These are phyloP conservation scores for Coccyzus lansbergi DNA, from an alignment of 2,797 vertebrate genomes.

Conservation along the genomic window DNA sequence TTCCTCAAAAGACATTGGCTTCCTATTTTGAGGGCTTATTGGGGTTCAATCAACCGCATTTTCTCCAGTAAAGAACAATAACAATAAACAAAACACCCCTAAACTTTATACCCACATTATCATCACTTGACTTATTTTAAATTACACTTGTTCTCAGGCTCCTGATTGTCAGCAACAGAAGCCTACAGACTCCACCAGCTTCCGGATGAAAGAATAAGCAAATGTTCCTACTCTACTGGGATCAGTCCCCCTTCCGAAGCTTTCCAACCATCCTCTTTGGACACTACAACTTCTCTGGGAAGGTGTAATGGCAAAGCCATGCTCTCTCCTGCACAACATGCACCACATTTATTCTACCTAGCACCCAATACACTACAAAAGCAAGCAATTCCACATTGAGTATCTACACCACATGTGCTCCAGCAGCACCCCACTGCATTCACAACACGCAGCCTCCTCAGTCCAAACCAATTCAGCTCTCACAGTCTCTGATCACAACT, in stretches of 20 bases:
- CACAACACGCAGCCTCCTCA: background rate
- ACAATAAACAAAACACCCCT: background rate
- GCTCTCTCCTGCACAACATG: background rate
- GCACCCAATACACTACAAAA: background rate
- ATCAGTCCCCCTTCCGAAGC: background rate
- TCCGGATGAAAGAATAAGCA: background rate
- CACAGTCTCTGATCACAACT: accelerated
- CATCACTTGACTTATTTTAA: background rate
- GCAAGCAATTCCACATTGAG: accelerated
- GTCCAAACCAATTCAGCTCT: accelerated
- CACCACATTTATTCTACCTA: no score
- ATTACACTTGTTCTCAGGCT: background rate
- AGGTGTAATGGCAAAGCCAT: background rate
- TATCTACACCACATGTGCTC: accelerated
- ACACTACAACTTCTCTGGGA: background rate
- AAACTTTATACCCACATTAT: background rate
- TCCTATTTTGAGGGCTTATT: background rate
- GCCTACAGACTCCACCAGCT: background rate
- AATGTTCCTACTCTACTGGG: background rate
- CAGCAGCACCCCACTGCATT: background rate
- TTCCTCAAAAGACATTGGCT: background rate
- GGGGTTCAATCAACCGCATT: background rate
- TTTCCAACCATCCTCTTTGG: background rate
- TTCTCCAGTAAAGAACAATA: background rate
- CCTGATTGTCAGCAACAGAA: background rate